Evolutionary conservation across 30 jellyfish, hydroid and myxozoan genomes (phyloP).

Genomic region (Phacellophora camtschatica): DNA sequence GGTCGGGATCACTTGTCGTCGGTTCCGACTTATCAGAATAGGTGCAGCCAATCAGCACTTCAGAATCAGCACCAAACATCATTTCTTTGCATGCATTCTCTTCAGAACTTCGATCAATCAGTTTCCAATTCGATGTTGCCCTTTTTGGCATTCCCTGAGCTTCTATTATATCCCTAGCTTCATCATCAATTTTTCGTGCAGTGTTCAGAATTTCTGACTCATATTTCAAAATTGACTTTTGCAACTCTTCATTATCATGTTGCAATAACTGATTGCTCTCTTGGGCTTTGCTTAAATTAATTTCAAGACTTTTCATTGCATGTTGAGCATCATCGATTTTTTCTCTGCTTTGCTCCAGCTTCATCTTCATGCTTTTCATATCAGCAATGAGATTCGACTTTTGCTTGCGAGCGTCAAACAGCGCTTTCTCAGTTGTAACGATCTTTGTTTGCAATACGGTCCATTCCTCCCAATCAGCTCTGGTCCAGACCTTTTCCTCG

Average conservation of each 20-base stretch:
- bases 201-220: slow-evolving; percentile 25
- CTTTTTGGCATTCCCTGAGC: not conserved
- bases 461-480: slow-evolving; percentile 76
- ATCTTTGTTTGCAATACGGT: slow-evolving; percentile 43
- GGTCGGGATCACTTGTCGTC: not conserved
- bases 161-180: not conserved
- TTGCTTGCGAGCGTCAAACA: slow-evolving; percentile 57
- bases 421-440: slow-evolving; percentile 55
- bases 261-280: slow-evolving; percentile 30
- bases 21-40: not conserved
- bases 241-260: slow-evolving; percentile 46
- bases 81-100: not conserved
- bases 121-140: not conserved
- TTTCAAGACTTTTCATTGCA: slow-evolving; percentile 31
- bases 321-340: slow-evolving; percentile 42
- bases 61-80: not conserved
- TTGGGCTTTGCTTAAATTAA: slow-evolving; percentile 21
- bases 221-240: slow-evolving; percentile 19
- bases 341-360: slow-evolving; percentile 29
- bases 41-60: not conserved
- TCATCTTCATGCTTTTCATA: slow-evolving; percentile 31
- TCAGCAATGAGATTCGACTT: slow-evolving; percentile 37
- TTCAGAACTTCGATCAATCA: not conserved
- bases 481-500: slow-evolving; percentile 54
- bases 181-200: not conserved